Percentiles rank a stretch among this genome's conserved stretches.
phyloP scores from a whole-genome alignment of 2,113 vertebrate genomes.

The Pedetes capensis region DNA sequence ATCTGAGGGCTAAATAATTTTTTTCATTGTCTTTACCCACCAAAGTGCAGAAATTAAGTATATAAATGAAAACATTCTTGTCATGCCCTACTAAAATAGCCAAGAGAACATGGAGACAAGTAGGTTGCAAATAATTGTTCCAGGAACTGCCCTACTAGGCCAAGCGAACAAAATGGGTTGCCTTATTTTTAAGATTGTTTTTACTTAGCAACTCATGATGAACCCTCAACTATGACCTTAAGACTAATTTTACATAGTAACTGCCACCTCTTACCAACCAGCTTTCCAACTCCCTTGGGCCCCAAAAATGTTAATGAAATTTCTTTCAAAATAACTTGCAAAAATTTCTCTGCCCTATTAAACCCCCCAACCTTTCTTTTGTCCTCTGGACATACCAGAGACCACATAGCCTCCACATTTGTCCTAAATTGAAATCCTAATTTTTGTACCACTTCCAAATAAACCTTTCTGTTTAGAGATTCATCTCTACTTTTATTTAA shows the following conservation, averaged over 20 bases:
- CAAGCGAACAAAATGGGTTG: background rate
- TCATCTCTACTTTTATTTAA: background rate
- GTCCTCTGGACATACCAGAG: background rate
- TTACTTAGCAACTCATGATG: background rate
- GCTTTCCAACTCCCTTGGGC: background rate
- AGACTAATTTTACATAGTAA: background rate
- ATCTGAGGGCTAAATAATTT: background rate
- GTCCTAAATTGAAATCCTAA: background rate
- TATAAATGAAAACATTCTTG: background rate
- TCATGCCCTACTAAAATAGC: background rate
- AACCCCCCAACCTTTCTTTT: background rate
- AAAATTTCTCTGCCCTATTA: background rate
- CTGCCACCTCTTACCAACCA: background rate
- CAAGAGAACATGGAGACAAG: background rate
- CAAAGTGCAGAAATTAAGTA: background rate
- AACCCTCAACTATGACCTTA: background rate
- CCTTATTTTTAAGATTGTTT: background rate
- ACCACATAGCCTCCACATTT: background rate
- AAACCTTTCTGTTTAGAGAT: background rate
- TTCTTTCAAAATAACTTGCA: background rate
- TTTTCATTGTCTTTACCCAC: background rate
- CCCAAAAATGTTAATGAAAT: background rate
- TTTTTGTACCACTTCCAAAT: background rate
- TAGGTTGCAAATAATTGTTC: background rate
- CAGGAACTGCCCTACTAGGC: background rate